Base-by-base conservation (phyloP, 2,113 vertebrate species). In the Eurypyga helias region DNA sequence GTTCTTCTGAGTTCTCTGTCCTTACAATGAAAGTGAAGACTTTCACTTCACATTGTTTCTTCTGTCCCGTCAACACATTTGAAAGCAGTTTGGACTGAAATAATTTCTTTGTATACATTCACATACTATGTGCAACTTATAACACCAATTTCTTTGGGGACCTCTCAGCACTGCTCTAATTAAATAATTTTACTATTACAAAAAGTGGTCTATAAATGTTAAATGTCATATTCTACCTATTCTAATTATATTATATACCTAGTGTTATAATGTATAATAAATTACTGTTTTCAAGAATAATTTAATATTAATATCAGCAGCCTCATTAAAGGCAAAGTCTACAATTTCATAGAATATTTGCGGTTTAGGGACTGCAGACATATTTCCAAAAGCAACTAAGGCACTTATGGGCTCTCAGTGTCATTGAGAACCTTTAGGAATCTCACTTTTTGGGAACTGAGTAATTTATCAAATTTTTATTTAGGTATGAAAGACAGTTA, bases 191-290 rank as follows among this genome's bases (percentile, higher is more conserved):
- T 33, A 83, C 17, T 80, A 66, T 43, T 16, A 69, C 28, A 87
- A 85, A 90, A 93, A 83, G 11, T 76, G 8, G 19, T 36, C 83
- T 93, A 79, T 79, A 83, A 87, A 94, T 73, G 82, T 89, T 94
- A 93, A 83, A 87, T 83, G 15, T 66, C 31, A 54, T 69, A 72
- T 62, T 93, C 57, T 72, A 89, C 64, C 70, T 87, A 78, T 82
- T 84, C 46, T 87, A 72, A 79, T 89, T 91, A 91, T 49, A 52
- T 87, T 95, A 87, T 73, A 24, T 71, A 80, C 62, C 65, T 87
- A 76, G 19, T 65, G 12, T n/a, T 90, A 77, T 77, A 85, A 88
- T 77, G 36, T 69, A 80, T 73, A 94, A 85, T 73, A 73, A 70
- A 94, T 85, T 77, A 49, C 41, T 76, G 7, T 85, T 95, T 90